Evolutionary conservation across 2,113 vertebrate genomes (phyloP), one percentile per base, ranked within the genome.

Genomic region (Hepsetus odoe): DNA sequence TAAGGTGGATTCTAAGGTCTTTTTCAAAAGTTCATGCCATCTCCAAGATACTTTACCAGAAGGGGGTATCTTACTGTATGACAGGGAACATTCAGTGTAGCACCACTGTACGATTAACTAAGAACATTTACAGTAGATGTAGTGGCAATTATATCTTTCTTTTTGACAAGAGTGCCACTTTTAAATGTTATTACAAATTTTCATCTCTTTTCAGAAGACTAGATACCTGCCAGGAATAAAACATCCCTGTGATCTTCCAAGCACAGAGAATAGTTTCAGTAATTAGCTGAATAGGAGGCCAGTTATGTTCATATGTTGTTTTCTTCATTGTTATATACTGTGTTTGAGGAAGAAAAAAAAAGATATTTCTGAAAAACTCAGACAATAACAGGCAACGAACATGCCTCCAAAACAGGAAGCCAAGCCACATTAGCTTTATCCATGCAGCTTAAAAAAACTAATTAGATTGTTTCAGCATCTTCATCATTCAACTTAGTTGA

Each of bases 401-500:
- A 20, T 24, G 51, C 46, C 46, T 62, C n/a, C 20, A 67, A 33
- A 73, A 79, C 61, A 58, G 61, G 28, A 35, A 58, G 11, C 38
- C 22, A 7, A 58, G 35, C 14, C 26, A 28, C 46, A 56, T 76
- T 64, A 64, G 59, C 30, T 67, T 28, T 53, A 49, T 38, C 42
- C 55, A 59, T 20, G 35, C 28, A 9, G 28, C 49, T 40, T 12
- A 77, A 20, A 81, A 80, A 76, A 76, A 79, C 76, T 46, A 87
- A 88, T 86, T 65, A 84, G 68, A 77, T 83, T 78, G 71, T 80
- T 83, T 76, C 72, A 72, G 78, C 72, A 83, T 86, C 82, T 85
- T 83, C 74, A 87, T 87, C 70, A 82, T 87, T 88, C 79, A 84
- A 55, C 76, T 69, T 77, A 40, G 61, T 38, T 85, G 85, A 85